A percentile compares a stretch with the other conserved stretches of the same genome.
phyloP scores from a whole-genome alignment of 2,797 vertebrate species.

The Notolepis coatsorum region DNA sequence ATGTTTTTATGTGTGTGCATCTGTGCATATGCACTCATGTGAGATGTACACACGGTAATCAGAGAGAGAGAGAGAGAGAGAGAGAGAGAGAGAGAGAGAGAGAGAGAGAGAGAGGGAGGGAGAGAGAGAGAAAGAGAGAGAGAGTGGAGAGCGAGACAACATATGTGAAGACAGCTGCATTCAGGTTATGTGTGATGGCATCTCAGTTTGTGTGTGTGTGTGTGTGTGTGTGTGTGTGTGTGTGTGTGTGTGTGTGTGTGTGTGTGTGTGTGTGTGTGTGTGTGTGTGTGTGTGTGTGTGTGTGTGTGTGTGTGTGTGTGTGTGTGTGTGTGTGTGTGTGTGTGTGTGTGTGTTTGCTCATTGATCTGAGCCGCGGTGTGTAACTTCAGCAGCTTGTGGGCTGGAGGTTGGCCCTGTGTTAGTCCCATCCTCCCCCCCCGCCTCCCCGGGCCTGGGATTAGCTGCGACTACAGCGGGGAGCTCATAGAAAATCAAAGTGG shows the following conservation, averaged over 20 bases:
- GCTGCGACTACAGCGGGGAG: conserved; percentile 25
- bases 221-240: conserved; percentile 10
- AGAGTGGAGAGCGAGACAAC: not conserved
- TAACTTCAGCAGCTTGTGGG: conserved; percentile 1
- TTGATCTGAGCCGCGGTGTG: conserved; percentile 27
- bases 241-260: conserved; percentile 5
- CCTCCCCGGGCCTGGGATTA: conserved; percentile 32
- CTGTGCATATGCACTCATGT: no score
- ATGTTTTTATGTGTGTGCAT: conserved; percentile 1
- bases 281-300: conserved; percentile 6
- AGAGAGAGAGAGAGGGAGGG: not conserved
- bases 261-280: not conserved
- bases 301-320: conserved; percentile 4
- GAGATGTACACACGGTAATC: no score
- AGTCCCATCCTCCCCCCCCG: no score
- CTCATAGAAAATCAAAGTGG: conserved; percentile 64
- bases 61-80: not conserved
- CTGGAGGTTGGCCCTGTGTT: conserved; percentile 22
- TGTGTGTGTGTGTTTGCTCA: conserved; percentile 16
- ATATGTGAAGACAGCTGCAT: not conserved
- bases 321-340: not conserved
- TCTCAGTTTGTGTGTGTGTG: not conserved
- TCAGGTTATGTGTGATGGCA: not conserved
- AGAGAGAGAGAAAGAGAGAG: not conserved
- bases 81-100: not conserved